A percentile compares a stretch with the other conserved stretches of the same genome.
Evolutionary conservation across 2,888 invertebrate species (phyloP).

Genomic region (Megaustenia siamemsis): DNA sequence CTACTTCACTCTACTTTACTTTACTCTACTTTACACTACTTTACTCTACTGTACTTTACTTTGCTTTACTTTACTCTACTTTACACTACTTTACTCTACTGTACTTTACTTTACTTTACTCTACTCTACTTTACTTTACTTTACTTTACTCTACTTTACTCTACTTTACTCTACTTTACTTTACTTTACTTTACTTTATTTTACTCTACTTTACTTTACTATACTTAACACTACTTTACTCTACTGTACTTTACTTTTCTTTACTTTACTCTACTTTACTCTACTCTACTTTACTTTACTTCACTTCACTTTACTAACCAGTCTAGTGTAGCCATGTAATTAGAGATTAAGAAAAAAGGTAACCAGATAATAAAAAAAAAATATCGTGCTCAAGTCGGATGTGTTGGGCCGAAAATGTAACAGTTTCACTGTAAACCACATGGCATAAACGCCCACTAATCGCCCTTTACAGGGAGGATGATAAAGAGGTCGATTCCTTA

Average conservation of each 20-base stretch:
- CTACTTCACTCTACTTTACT: slow-evolving; percentile 22
- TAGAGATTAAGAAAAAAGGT: no score
- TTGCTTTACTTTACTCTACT: slow-evolving; percentile 11
- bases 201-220: slow-evolving; percentile 32
- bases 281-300: slow-evolving; percentile 22
- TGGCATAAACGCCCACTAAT: no score
- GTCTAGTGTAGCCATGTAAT: no score
- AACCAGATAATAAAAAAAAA: no score
- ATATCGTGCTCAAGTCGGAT: no score
- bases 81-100: not conserved
- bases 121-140: slow-evolving; percentile 9
- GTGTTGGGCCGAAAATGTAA: no score
- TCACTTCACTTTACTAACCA: no score
- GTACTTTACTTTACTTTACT: not conserved
- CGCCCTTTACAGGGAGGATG: no score
- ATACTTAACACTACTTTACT: not conserved
- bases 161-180: slow-evolving; percentile 30
- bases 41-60: not conserved
- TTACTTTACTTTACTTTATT: slow-evolving; percentile 21
- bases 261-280: slow-evolving; percentile 25
- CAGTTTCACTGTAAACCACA: no score
- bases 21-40: slow-evolving; percentile 12
- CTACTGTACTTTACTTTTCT: slow-evolving; percentile 22
- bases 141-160: slow-evolving; percentile 8
- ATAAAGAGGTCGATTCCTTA: no score